Base-by-base conservation (phyloP, 2,888 invertebrate genomes). In the Marronus borbonicus region DNA sequence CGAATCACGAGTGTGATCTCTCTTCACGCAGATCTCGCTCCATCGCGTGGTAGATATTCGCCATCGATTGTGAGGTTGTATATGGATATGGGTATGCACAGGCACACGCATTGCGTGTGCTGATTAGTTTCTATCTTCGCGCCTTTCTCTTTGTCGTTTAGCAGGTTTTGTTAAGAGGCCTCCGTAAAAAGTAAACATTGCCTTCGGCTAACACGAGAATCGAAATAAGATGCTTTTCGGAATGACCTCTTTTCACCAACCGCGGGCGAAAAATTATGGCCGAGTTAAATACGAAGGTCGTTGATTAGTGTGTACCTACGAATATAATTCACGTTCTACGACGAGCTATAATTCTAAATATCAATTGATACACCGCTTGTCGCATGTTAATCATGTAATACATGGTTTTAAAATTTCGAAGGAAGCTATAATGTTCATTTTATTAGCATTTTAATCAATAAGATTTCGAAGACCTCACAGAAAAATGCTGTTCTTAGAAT, bases 81-180 rank as follows among this genome's bases (percentile, higher is more conserved):
- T 58, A 58, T 4, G 55, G 55, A 7, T 17, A 62, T 10, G 10
- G 12, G 28, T 31, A 62, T 62, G 24, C 8, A 24, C 14, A 12
- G 49, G 14, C 12, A 50, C 44, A 62, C 72, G 62, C 60, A 60
- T 24, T 62, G 60, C 62, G 72, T 49, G 72, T 60, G 44, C 39
- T 60, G 60, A 74, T 74, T 74, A 60, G 62, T 74, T 74, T 74
- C 39, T 24, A 20, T 28, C 39, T 74, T 74, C 72, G 60, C 60
- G 60, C 72, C 72, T 39, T 60, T 74, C 72, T 74, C 72, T 74
- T 60, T 62, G 20, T 74, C 39, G 60, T 0, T 60, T 44, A 44
- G 60, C 44, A 20, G 60, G 60, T 24, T 74, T 74, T 60, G 39
- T 72, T 72, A 72, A 39, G 58, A 60, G 36, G 31, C 44, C 39